phyloP scores from a whole-genome alignment of 2,797 vertebrate genomes.

The Anguilla pacifica region DNA sequence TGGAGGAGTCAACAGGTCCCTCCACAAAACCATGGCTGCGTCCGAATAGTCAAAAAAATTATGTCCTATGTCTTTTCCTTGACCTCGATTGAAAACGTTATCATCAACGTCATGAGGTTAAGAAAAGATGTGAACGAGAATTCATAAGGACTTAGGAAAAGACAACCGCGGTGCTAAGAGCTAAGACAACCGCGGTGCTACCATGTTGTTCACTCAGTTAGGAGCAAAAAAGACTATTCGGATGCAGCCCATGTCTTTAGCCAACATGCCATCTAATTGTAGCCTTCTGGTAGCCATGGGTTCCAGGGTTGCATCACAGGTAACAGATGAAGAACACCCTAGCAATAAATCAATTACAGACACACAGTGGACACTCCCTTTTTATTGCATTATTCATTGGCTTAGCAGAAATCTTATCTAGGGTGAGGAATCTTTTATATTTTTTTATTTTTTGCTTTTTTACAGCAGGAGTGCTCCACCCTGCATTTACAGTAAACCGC shows the following conservation, averaged over 20 bases:
- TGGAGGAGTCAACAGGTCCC: not conserved
- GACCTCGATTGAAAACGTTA: too few species aligned
- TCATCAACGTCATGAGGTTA: too few species aligned
- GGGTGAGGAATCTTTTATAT: not conserved
- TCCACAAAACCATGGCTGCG: not conserved
- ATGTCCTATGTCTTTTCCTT: too few species aligned
- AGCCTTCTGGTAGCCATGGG: not conserved
- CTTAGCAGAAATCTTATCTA: not conserved
- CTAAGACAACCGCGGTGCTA: too few species aligned
- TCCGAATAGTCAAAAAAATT: too few species aligned
- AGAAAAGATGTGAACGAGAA: too few species aligned
- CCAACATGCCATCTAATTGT: not conserved
- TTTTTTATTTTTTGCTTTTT: not conserved
- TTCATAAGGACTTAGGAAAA: too few species aligned
- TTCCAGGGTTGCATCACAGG: not conserved
- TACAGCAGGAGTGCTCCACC: not conserved
- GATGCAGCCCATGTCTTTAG: not conserved
- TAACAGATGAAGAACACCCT: not conserved
- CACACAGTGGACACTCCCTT: not conserved
- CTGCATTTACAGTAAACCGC: not conserved
- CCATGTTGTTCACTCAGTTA: too few species aligned
- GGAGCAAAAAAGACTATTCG: too few species aligned
- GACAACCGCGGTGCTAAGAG: too few species aligned
- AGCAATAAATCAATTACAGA: not conserved
- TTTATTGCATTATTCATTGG: not conserved